These are phyloP conservation scores for Leptinotarsa defecta DNA, from an alignment of 1,140 invertebrate genomes.

Conservation along the genomic window DNA sequence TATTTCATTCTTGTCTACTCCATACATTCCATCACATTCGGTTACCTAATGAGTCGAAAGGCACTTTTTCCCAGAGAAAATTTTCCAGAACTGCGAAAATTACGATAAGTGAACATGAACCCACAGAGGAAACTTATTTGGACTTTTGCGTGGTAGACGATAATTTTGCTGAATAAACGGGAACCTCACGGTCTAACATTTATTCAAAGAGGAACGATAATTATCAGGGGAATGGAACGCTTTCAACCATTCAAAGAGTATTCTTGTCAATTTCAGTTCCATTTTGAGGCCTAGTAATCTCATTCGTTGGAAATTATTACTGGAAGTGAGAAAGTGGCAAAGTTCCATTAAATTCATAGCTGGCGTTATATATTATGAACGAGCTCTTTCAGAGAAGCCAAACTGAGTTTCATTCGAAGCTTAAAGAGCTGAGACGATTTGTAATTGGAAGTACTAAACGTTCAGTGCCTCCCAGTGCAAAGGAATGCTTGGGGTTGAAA, in stretches of 20 bases:
- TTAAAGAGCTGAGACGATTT: not conserved
- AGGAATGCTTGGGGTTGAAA: no score
- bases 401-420: not conserved
- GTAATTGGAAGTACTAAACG: no score
- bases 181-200: not conserved
- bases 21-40: no score
- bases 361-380: not conserved
- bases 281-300: constrained; percentile 8
- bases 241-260: not conserved
- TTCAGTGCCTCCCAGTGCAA: no score
- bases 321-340: constrained; percentile 5
- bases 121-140: not conserved
- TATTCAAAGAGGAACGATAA: not conserved
- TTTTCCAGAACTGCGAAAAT: not conserved
- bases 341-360: not conserved
- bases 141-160: not conserved
- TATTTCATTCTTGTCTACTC: no score
- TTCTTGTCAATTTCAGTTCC: constrained; percentile 3
- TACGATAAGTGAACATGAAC: not conserved
- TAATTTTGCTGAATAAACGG: not conserved
- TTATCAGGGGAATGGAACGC: not conserved
- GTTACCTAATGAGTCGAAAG: no score
- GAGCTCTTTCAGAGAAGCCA: not conserved
- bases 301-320: not conserved
- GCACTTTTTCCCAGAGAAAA: not conserved